Base-by-base conservation (phyloP, 2,888 invertebrate genomes). In the Lasioglossum leucozonium region DNA sequence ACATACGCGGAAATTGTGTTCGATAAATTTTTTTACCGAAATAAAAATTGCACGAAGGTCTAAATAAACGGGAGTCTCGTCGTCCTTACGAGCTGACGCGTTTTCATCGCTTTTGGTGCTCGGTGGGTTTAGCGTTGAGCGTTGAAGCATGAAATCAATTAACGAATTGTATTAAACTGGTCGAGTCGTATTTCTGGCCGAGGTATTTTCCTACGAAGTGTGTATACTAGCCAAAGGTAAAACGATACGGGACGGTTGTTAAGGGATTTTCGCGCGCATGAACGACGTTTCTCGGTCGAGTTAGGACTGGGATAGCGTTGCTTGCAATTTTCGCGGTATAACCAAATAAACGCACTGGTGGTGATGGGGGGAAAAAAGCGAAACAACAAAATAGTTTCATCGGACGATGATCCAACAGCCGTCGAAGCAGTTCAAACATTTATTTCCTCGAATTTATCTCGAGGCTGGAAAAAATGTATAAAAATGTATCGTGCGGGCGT, bases 361-460 rank as follows among this genome's bases (percentile, higher is more conserved):
- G 22, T 18, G 18, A 6, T 18, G 13, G 4, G 4, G 26, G 5
- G 4, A 13, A n/a, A 26, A 26, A 58, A 30, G 30, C 16, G 13
- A 62, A 62, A 62, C 62, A 30, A 0, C 5, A 34, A 6, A 34
- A 65, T 5, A 65, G 65, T 16, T 65, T 51, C 10, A 51, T 18
- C 34, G 65, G 22, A 67, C 65, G 34, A 67, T 16, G 62, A 62
- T 62, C 6, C 30, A 62, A 62, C 58, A 58, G 30, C 62, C 65
- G 34, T 67, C 67, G 40, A 67, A 67, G 67, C 11, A 67, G 22
- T 67, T 34, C 0, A 67, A 67, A 67, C 67, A 67, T 67, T 67
- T 40, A 67, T 67, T 67, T 37, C 40, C 4, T n/a, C 67, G 67
- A 40, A 37, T 67, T 65, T 40, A 67, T 67, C 40, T 40, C 1